phyloP scores from a whole-genome alignment of 2,888 invertebrate genomes.

The Stenodema calcarata region DNA sequence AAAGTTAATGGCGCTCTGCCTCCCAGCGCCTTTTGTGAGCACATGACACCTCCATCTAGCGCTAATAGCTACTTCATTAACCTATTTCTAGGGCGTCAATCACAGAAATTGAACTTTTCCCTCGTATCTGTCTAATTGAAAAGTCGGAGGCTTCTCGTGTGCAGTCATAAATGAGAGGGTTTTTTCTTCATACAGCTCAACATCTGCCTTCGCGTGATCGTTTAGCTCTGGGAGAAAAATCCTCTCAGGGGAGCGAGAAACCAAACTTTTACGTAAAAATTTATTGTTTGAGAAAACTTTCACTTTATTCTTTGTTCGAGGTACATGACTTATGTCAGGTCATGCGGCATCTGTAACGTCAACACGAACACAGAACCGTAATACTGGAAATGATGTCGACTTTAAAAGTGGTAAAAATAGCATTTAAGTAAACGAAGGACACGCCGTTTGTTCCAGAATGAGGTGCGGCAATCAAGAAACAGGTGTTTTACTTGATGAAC shows the following conservation, averaged over 20 bases:
- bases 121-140: background rate
- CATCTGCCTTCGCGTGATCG: background rate
- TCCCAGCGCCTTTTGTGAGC: background rate
- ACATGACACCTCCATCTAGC: background rate
- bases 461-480: too few relatives aligned
- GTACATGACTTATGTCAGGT: background rate
- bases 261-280: background rate
- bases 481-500: too few relatives aligned
- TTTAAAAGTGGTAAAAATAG: too few relatives aligned
- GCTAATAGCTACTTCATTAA: slow-evolving; percentile 14
- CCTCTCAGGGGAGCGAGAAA: background rate
- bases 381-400: background rate
- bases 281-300: background rate
- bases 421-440: too few relatives aligned
- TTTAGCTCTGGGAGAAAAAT: background rate
- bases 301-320: background rate
- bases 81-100: slow-evolving; percentile 9
- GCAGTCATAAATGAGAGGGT: background rate
- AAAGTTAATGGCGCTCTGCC: background rate
- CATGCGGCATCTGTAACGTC: background rate
- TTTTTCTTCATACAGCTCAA: background rate
- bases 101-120: slow-evolving; percentile 15
- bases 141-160: background rate
- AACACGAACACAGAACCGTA: background rate
- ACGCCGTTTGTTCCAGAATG: too few relatives aligned